These are phyloP conservation scores for Leptestheria dahalacensis DNA, from an alignment of 1,140 invertebrate genomes.

Conservation along the genomic window DNA sequence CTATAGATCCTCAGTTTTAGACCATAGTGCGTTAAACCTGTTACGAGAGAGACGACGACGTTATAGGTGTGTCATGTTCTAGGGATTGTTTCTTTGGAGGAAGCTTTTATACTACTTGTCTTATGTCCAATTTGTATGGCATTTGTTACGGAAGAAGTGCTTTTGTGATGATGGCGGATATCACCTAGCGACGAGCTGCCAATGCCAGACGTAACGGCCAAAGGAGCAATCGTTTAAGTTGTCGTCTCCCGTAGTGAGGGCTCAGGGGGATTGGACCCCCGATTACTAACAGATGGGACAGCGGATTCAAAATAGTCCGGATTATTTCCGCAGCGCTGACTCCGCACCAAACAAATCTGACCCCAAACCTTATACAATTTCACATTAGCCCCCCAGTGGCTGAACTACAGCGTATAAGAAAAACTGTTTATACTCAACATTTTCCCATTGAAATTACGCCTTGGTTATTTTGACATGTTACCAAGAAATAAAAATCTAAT, in stretches of 20 bases:
- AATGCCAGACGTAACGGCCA: background rate
- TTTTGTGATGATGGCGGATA: background rate
- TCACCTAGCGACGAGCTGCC: background rate
- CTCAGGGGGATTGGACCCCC: background rate
- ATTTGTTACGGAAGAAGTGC: background rate
- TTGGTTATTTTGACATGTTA: no score
- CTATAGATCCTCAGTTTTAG: background rate
- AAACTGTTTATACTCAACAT: no score
- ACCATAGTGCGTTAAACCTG: background rate
- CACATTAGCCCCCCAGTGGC: no score
- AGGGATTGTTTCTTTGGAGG: background rate
- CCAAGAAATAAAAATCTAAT: no score
- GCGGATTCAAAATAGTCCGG: conserved; percentile 9
- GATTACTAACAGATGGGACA: conserved; percentile 12
- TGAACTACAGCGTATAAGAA: no score
- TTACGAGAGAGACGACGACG: no score
- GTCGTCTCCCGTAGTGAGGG: background rate
- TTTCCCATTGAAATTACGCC: no score
- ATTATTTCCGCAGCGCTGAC: conserved; percentile 12
- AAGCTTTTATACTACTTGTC: background rate
- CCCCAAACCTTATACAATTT: no score
- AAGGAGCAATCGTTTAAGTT: background rate
- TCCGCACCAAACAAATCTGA: background rate
- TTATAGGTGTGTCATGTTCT: no score
- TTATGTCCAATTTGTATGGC: background rate